Evolutionary conservation across 2,888 invertebrate species (phyloP).

Genomic region (Epinotia ramella): DNA sequence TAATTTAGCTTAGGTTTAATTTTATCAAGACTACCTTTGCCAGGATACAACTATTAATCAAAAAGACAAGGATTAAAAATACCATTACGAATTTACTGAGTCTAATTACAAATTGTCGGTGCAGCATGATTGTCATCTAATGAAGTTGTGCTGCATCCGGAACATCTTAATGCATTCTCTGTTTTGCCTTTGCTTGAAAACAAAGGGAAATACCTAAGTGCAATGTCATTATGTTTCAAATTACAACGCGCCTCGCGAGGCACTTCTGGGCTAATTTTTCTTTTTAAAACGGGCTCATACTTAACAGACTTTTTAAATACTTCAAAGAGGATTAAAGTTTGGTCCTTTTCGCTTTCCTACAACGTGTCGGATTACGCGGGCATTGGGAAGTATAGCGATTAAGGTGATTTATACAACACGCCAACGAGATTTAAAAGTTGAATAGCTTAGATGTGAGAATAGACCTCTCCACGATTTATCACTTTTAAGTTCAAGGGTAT

Average conservation of each 20-base stretch:
- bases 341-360: conserved; percentile 45
- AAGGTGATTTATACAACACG: conserved; percentile 60
- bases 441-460: conserved; percentile 38
- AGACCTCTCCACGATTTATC: conserved; percentile 33
- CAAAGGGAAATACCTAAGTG: not conserved
- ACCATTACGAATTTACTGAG: too few relatives aligned
- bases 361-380: conserved; percentile 46
- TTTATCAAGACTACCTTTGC: too few relatives aligned
- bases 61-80: too few relatives aligned
- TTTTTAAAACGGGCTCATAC: conserved; percentile 15
- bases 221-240: conserved; percentile 8
- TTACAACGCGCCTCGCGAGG: not conserved
- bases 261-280: conserved; percentile 21
- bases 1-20: too few relatives aligned
- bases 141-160: too few relatives aligned
- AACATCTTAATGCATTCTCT: not conserved
- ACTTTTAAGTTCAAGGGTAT: conserved; percentile 54
- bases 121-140: too few relatives aligned
- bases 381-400: conserved; percentile 54
- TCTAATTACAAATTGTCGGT: too few relatives aligned
- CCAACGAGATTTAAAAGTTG: conserved; percentile 47
- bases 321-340: conserved; percentile 48
- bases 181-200: not conserved
- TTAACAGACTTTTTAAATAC: conserved; percentile 47
- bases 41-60: too few relatives aligned